Evolutionary conservation across 2,797 vertebrate species (phyloP), one percentile per base, ranked within the genome.

Genomic region (Tapera naevia): DNA sequence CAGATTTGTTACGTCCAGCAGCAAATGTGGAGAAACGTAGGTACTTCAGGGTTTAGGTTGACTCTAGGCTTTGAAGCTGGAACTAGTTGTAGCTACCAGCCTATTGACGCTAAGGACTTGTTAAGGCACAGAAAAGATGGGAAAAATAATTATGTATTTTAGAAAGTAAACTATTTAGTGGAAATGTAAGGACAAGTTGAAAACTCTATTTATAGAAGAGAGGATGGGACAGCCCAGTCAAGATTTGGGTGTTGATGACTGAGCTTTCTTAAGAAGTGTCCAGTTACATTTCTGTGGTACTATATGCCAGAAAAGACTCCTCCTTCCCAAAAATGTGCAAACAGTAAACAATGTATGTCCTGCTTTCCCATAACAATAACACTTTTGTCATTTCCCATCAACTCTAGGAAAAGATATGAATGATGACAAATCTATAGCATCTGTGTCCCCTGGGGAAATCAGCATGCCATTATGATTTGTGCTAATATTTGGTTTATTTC

Each of bases 251-350:
- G 22, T 56, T 17, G 14, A 62, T 37, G 24, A 27, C 14, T n/a
- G 8, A 74, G 8, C 2, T 50, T 70, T 54, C 17, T 25, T 62
- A 33, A 35, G 8, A 32, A 65, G 9, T 14, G 10, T 78, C 76
- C 25, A 17, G 15, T 76, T 71, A 14, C 1, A 11, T 80, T 86
- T 69, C 19, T 23, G 15, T 65, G 13, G 10, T 35, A 50, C 11
- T 6, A 25, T 13, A 10, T 81, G 48, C 32, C 11, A 65, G 39
- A 74, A 54, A 60, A 60, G 41, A 2, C 2, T n/a, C n/a, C 7
- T 6, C 11, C 3, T 5, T 28, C 3, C 3, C n/a, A n/a, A 3
- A 5, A 45, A 62, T 46, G 27, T 25, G 12, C 2, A 65, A 28
- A 46, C 1, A 30, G 33, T 48, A 70, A 48, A 11, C 5, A 50